Conservation (phyloP, 2,888 invertebrate species). For the Diplazon laetatorius region DNA sequence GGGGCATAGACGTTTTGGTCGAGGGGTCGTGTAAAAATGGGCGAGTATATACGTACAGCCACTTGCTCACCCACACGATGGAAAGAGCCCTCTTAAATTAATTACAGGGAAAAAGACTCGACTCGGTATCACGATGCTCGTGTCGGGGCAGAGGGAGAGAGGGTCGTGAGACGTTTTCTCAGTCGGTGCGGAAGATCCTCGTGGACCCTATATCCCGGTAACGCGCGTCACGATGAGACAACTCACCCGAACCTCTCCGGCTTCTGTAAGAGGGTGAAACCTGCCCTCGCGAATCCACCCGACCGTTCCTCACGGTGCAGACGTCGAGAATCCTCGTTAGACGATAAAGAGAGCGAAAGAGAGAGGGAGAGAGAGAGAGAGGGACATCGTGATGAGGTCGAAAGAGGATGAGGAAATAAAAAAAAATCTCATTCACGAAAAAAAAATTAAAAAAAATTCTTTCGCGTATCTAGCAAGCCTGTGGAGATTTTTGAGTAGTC, state of each 20-base stretch:
- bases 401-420: slow-evolving; percentile 30
- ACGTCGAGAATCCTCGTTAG: slow-evolving; percentile 74
- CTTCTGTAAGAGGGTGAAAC: slow-evolving; percentile 43
- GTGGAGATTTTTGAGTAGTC: slow-evolving; percentile 71
- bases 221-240: slow-evolving; percentile 33
- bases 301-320: slow-evolving; percentile 59
- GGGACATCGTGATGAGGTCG: slow-evolving; percentile 36
- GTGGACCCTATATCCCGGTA: slow-evolving; percentile 35
- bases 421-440: slow-evolving; percentile 67
- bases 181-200: slow-evolving; percentile 8
- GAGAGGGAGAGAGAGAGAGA: no score
- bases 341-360: no score
- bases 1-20: no score
- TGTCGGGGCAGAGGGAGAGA: no score
- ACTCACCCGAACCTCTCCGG: slow-evolving; percentile 31
- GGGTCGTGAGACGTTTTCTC: slow-evolving; percentile 56
- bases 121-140: slow-evolving; percentile 73
- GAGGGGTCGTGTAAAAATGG: slow-evolving; percentile 50
- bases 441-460: slow-evolving; percentile 73
- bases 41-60: slow-evolving; percentile 16
- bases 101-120: slow-evolving; percentile 81
- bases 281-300: slow-evolving; percentile 72
- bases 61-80: slow-evolving; percentile 66
- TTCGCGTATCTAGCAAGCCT: slow-evolving; percentile 65
- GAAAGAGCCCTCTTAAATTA: slow-evolving; percentile 81